Evolutionary conservation across 2,113 vertebrate genomes (phyloP).

Genomic region (Coptodon bakossiorum): DNA sequence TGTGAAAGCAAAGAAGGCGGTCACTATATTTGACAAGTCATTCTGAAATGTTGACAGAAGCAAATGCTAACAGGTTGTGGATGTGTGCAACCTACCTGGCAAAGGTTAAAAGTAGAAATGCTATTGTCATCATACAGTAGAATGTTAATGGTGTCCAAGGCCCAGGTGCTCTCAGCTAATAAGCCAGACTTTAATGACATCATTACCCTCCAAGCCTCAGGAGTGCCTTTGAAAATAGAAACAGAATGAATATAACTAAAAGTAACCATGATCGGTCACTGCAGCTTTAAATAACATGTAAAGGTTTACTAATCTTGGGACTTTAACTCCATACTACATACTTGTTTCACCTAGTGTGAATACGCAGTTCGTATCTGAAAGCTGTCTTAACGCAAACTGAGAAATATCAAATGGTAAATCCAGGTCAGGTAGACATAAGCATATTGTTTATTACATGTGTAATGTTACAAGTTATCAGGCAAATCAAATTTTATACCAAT

Average conservation of each 20-base stretch:
- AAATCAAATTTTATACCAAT: conserved; percentile 75
- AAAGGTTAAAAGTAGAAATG: conserved; percentile 95
- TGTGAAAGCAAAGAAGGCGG: conserved; percentile 24
- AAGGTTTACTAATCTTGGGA: neutral
- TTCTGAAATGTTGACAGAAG: neutral
- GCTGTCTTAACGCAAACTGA: neutral
- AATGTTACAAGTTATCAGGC: neutral
- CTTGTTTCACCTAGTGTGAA: neutral
- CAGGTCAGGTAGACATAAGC: neutral
- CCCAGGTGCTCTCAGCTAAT: conserved; percentile 97
- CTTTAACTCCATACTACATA: neutral
- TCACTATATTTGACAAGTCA: neutral
- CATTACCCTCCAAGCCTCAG: conserved; percentile 99
- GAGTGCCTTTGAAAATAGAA: conserved; percentile 79
- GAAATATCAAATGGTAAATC: neutral
- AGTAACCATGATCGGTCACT: neutral
- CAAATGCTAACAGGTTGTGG: neutral
- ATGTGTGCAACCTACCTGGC: conserved; percentile 78
- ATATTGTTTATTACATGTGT: neutral
- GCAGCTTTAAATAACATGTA: neutral
- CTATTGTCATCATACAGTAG: conserved; percentile 96
- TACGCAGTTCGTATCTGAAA: neutral
- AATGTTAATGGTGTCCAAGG: conserved; percentile 98
- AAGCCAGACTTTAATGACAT: conserved; percentile 98
- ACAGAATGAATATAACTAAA: neutral